Percentiles rank a stretch among this genome's conserved stretches.
These are phyloP conservation scores for Drosophila albomicans DNA, from an alignment of 1,140 invertebrate species.

Conservation along the genomic window DNA sequence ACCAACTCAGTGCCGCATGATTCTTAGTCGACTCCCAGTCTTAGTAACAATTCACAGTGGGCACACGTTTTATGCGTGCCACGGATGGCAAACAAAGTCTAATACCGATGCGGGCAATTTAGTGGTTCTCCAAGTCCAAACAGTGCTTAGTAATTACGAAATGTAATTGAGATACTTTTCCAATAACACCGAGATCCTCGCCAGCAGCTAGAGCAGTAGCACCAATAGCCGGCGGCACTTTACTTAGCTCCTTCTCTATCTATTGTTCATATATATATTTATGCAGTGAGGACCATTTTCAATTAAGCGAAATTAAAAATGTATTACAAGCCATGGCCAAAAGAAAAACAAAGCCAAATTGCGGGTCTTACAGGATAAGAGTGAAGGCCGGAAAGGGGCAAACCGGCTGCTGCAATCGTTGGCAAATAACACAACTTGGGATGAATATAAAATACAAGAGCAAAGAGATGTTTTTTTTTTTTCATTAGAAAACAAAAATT, in stretches of 20 bases:
- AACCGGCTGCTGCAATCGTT: conserved; percentile 35
- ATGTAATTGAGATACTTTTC: conserved; percentile 32
- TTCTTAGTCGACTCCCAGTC: background rate
- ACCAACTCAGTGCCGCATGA: background rate
- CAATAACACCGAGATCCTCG: conserved; percentile 32
- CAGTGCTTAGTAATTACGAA: conserved; percentile 29
- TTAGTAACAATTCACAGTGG: conserved; percentile 33
- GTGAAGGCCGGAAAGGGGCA: conserved; percentile 8
- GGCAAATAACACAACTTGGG: conserved; percentile 58
- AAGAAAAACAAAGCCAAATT: conserved; percentile 70
- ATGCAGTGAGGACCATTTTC: conserved; percentile 56
- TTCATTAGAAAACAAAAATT: conserved; percentile 61
- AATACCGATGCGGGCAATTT: conserved; percentile 3
- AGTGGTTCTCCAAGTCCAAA: conserved; percentile 11
- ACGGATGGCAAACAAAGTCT: conserved; percentile 9
- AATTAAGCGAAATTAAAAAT: conserved; percentile 83
- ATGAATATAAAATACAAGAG: conserved; percentile 43
- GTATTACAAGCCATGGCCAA: conserved; percentile 71
- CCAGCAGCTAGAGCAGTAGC: conserved; percentile 6
- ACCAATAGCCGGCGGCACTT: background rate
- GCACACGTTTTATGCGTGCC: conserved; percentile 18
- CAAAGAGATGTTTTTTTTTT: conserved; percentile 72
- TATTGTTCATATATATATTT: background rate
- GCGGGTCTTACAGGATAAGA: conserved; percentile 27
- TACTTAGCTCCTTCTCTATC: background rate